These are phyloP conservation scores for Dendrophyllia cribrosa DNA, from an alignment of 64 coral and sea anemone species.

Conservation along the genomic window DNA sequence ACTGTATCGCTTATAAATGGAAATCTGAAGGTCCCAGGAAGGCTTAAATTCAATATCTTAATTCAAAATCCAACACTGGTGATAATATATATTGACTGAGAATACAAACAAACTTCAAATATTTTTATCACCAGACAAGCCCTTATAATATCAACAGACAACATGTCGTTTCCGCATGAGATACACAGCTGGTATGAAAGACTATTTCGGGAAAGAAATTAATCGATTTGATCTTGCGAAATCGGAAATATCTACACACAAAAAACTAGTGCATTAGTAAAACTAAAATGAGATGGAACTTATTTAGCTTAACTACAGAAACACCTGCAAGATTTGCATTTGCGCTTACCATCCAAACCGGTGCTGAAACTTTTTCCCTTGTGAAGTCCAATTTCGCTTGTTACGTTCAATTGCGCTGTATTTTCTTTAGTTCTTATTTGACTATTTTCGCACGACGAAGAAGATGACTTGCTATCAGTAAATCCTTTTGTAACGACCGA, in stretches of 20 bases:
- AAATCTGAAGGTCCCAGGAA: not conserved
- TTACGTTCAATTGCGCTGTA: not conserved
- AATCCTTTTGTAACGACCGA: slow-evolving; percentile 91
- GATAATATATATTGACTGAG: slow-evolving; percentile 11
- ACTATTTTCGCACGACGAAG: not conserved
- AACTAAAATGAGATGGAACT: not conserved
- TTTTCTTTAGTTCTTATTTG: slow-evolving; percentile 8
- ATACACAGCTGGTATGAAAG: not conserved
- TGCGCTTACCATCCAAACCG: slow-evolving; percentile 38
- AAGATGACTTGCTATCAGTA: slow-evolving; percentile 28
- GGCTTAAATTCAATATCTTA: no score
- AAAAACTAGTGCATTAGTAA: not conserved
- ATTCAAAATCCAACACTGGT: not conserved
- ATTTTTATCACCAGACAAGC: slow-evolving; percentile 36
- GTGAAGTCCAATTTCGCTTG: not conserved
- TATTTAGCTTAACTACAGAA: no score
- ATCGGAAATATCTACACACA: not conserved
- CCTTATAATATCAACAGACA: not conserved
- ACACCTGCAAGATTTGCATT: not conserved
- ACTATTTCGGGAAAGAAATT: not conserved
- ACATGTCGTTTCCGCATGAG: not conserved
- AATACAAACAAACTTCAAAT: slow-evolving; percentile 33
- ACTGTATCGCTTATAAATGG: not conserved
- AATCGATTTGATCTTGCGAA: not conserved
- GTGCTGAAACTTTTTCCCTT: slow-evolving; percentile 34